Evolutionary conservation across 2,113 vertebrate species (phyloP).

Genomic region (Oreotrochilus melanogaster): DNA sequence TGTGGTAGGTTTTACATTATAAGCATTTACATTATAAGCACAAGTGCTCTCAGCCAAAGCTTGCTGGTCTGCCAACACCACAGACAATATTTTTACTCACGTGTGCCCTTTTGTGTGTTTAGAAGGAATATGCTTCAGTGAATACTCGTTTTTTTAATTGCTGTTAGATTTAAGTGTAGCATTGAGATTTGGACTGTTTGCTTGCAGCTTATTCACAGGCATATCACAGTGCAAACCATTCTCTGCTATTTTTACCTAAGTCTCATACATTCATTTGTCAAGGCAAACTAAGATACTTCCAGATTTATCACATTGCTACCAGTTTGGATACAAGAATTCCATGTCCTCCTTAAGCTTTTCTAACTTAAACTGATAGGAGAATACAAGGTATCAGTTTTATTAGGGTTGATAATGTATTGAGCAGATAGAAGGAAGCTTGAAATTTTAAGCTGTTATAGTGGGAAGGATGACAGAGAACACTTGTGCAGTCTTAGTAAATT

Average conservation of each 20-base stretch:
- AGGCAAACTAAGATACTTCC: not conserved
- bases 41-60: not conserved
- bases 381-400: not conserved
- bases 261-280: not conserved
- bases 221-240: not conserved
- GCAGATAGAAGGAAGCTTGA: not conserved
- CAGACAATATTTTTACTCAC: accelerated
- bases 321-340: not conserved
- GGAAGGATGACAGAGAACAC: not conserved
- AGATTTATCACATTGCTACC: not conserved
- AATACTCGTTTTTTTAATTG: not conserved
- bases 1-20: not conserved
- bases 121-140: not conserved
- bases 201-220: not conserved
- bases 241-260: not conserved
- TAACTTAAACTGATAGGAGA: not conserved
- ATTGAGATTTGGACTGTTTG: not conserved
- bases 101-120: not conserved
- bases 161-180: not conserved
- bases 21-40: not conserved
- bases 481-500: not conserved
- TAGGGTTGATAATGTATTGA: not conserved
- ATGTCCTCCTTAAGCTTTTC: not conserved
- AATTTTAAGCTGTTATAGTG: not conserved
- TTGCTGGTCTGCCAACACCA: not conserved